phyloP scores from a whole-genome alignment of 2,888 invertebrate species.

The Phortica okadai region DNA sequence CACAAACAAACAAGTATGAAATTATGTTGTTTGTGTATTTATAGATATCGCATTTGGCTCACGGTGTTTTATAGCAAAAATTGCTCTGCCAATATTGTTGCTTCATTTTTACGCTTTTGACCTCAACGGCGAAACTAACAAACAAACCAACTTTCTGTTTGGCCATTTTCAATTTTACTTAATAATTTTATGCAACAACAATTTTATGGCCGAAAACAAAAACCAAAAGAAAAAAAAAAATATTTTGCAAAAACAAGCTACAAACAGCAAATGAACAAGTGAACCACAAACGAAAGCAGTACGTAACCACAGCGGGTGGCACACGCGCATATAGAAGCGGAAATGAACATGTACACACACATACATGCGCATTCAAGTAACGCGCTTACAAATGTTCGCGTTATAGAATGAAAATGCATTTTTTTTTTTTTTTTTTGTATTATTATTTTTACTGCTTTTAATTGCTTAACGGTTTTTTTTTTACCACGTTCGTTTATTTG shows the following conservation, averaged over 20 bases:
- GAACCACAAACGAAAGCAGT: neutral
- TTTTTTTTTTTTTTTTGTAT: slow-evolving; percentile 60
- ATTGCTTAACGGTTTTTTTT: slow-evolving; percentile 68
- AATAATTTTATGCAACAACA: slow-evolving; percentile 33
- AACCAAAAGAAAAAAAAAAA: neutral
- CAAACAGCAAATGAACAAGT: neutral
- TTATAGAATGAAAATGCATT: slow-evolving; percentile 65
- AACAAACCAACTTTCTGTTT: slow-evolving; percentile 10
- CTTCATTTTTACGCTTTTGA: slow-evolving; percentile 49
- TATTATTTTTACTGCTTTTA: slow-evolving; percentile 68
- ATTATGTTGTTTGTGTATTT: neutral
- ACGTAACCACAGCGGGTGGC: slow-evolving; percentile 18
- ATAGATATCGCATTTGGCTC: neutral
- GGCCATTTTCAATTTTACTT: slow-evolving; percentile 27
- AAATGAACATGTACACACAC: slow-evolving; percentile 18
- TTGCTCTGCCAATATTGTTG: slow-evolving; percentile 53
- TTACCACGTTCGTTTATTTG: slow-evolving; percentile 36
- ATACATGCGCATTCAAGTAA: neutral
- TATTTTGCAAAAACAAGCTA: slow-evolving; percentile 4
- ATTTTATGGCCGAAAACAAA: slow-evolving; percentile 9
- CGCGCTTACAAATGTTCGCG: slow-evolving; percentile 8
- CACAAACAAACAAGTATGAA: slow-evolving; percentile 47
- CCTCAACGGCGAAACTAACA: neutral
- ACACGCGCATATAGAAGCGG: neutral
- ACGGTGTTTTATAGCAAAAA: slow-evolving; percentile 26